Conservation (phyloP, 2,797 vertebrate genomes). For the Melanotaenia boesemani region DNA sequence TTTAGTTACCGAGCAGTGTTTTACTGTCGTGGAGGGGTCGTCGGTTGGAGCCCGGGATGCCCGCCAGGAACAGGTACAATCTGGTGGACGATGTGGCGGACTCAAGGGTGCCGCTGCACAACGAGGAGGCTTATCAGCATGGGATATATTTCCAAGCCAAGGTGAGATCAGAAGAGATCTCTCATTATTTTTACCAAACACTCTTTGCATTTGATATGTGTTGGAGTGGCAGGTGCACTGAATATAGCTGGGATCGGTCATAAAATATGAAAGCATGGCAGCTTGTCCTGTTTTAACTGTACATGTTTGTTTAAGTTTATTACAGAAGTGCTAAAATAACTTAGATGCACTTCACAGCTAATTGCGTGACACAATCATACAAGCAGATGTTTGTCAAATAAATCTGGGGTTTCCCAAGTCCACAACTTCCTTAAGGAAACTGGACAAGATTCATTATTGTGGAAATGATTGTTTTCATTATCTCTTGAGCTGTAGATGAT, state of each 20-base stretch:
- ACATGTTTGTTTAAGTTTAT: neutral
- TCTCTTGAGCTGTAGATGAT: neutral
- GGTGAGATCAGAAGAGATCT: constrained; percentile 76
- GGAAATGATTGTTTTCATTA: neutral
- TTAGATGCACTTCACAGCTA: neutral
- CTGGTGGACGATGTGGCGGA: constrained; percentile 93
- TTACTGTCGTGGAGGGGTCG: neutral
- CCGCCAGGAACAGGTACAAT: constrained; percentile 91
- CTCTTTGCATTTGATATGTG: neutral
- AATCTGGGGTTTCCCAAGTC: constrained; percentile 1
- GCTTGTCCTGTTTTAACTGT: neutral
- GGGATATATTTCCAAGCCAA: constrained; percentile 93
- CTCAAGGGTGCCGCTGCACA: constrained; percentile 90
- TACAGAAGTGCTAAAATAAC: neutral
- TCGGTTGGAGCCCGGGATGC: constrained; percentile 77
- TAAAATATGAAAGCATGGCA: constrained; percentile 60
- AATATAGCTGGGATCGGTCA: constrained; percentile 2
- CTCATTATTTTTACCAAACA: too few species aligned
- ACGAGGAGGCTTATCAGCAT: constrained; percentile 93
- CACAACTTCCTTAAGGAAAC: neutral
- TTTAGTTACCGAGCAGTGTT: constrained; percentile 33
- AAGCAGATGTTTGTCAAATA: neutral
- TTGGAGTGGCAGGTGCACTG: constrained; percentile 52
- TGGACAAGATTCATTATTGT: constrained; percentile 5
- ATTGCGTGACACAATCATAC: neutral